Percentiles rank a stretch among this genome's conserved stretches.
These are phyloP conservation scores for Pelusios castaneus DNA, from an alignment of 2,113 vertebrate genomes.

Conservation along the genomic window DNA sequence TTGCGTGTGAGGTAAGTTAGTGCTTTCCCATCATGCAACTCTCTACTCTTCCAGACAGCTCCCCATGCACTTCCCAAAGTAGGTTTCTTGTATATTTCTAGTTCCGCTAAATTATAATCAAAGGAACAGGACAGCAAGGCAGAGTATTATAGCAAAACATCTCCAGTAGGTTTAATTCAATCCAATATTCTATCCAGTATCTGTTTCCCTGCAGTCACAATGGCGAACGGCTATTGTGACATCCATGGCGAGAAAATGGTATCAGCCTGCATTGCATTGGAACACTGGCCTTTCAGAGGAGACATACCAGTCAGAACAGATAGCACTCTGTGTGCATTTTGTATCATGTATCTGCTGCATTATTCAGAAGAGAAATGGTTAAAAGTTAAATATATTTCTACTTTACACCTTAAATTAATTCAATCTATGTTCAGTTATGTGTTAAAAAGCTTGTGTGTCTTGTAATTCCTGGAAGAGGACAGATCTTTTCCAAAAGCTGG, in stretches of 20 bases:
- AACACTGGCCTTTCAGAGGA: not conserved
- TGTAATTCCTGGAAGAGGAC: constrained; percentile 67
- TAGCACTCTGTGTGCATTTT: not conserved
- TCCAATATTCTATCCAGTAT: not conserved
- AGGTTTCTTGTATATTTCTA: not conserved
- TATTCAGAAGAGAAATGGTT: constrained; percentile 31
- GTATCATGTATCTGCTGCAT: constrained; percentile 1
- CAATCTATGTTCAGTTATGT: constrained; percentile 61
- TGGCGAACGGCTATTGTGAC: not conserved
- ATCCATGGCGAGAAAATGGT: fast-evolving
- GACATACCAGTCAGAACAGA: not conserved
- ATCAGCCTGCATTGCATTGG: not conserved
- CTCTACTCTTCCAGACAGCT: not conserved
- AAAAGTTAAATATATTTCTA: constrained; percentile 54
- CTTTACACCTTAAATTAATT: constrained; percentile 64
- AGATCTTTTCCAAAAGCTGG: constrained; percentile 64
- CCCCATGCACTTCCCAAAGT: not conserved
- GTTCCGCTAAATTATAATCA: not conserved
- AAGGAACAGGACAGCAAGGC: not conserved
- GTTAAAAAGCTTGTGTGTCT: constrained; percentile 58
- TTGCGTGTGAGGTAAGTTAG: not conserved
- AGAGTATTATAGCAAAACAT: fast-evolving
- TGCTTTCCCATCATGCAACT: not conserved
- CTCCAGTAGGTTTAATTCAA: not conserved
- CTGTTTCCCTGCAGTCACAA: not conserved